phyloP scores from a whole-genome alignment of 2,888 invertebrate species.

The Argynnis bischoffii region DNA sequence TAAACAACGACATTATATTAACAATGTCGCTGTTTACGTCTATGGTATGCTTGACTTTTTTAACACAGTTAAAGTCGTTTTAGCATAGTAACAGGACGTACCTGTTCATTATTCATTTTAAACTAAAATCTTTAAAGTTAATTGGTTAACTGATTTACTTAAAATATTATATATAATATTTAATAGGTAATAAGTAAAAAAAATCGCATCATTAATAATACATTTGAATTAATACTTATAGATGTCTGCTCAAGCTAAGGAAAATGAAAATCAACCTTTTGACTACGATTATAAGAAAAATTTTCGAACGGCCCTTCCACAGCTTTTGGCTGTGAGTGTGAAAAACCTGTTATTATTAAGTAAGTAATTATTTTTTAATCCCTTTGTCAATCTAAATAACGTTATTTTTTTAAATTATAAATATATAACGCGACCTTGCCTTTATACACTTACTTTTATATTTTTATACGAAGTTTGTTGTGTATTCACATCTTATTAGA shows the following conservation, averaged over 20 bases:
- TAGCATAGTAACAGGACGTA: too few relatives aligned
- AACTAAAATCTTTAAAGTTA: not conserved
- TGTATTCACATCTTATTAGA: too few relatives aligned
- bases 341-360: constrained; percentile 89
- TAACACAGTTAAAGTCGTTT: too few relatives aligned
- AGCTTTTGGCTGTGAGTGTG: constrained; percentile 89
- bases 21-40: too few relatives aligned
- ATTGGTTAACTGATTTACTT: not conserved
- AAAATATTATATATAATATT: not conserved
- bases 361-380: constrained; percentile 49
- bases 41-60: too few relatives aligned
- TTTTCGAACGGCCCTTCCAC: constrained; percentile 85
- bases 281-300: constrained; percentile 67
- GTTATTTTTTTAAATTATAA: not conserved
- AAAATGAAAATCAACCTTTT: constrained; percentile 19
- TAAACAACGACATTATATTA: too few relatives aligned
- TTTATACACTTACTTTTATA: not conserved
- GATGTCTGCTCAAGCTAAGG: constrained; percentile 31
- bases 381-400: not conserved
- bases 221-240: constrained; percentile 19
- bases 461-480: too few relatives aligned
- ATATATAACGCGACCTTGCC: not conserved
- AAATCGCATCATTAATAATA: not conserved
- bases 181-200: too few relatives aligned
- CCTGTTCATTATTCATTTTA: not conserved